A percentile compares a stretch with the other conserved stretches of the same genome.
phyloP scores from a whole-genome alignment of 2,797 vertebrate genomes.

The Oceanodroma leucorhoa region DNA sequence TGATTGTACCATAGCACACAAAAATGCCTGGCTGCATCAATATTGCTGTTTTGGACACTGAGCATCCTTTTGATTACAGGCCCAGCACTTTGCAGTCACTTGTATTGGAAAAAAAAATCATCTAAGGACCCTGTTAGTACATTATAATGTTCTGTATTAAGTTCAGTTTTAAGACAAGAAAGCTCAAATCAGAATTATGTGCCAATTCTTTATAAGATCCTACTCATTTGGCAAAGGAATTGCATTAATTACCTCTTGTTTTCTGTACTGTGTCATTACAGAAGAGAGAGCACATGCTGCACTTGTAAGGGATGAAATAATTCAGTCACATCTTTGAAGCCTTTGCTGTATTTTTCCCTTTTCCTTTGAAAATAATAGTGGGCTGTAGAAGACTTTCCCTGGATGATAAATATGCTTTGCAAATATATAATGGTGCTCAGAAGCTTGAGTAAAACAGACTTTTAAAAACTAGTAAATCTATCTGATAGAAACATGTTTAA shows the following conservation, averaged over 20 bases:
- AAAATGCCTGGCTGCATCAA: not conserved
- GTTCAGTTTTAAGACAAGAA: slow-evolving; percentile 27
- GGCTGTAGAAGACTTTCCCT: not conserved
- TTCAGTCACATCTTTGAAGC: not conserved
- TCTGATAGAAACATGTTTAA: not conserved
- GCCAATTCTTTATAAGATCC: slow-evolving; percentile 28
- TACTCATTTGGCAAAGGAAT: slow-evolving; percentile 37
- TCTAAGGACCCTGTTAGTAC: not conserved
- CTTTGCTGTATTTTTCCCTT: not conserved
- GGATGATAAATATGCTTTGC: not conserved
- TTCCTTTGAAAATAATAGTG: not conserved
- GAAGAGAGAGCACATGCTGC: slow-evolving; percentile 25
- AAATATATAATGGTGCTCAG: not conserved
- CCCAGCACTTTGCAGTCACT: not conserved
- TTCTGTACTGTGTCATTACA: slow-evolving; percentile 17
- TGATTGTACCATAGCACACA: not conserved
- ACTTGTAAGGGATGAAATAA: slow-evolving; percentile 19
- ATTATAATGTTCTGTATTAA: not conserved
- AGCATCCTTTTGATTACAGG: not conserved
- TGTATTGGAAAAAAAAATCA: not conserved
- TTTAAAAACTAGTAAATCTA: not conserved
- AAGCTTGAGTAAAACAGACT: not conserved
- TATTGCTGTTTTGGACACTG: not conserved
- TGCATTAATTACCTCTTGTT: slow-evolving; percentile 48
- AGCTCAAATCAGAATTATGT: not conserved